These are phyloP conservation scores for Athripsodes cinereus DNA, from an alignment of 2,888 invertebrate genomes.

Conservation along the genomic window DNA sequence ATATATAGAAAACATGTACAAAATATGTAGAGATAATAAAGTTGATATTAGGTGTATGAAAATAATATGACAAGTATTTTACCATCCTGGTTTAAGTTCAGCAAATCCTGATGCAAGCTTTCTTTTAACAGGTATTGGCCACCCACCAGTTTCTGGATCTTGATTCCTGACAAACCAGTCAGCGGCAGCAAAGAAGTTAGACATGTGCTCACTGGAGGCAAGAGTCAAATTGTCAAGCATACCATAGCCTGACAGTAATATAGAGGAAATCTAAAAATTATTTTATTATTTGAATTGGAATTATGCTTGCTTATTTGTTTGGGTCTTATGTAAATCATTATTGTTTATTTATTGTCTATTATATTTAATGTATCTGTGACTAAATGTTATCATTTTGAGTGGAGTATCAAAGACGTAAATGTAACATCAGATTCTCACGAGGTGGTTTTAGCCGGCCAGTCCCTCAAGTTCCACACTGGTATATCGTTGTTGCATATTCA, in stretches of 20 bases:
- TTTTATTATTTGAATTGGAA: not conserved
- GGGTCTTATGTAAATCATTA: too few relatives aligned
- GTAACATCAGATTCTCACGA: too few relatives aligned
- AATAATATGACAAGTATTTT: conserved; percentile 28
- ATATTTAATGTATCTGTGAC: not conserved
- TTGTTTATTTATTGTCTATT: too few relatives aligned
- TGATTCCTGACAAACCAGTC: conserved; percentile 89
- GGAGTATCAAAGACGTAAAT: too few relatives aligned
- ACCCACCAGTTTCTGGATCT: conserved; percentile 80
- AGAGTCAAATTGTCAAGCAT: conserved; percentile 72
- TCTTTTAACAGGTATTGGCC: conserved; percentile 84
- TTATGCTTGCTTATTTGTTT: not conserved
- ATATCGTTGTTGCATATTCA: too few relatives aligned
- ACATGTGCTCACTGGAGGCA: conserved; percentile 78
- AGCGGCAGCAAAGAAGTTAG: conserved; percentile 87
- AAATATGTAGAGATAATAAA: not conserved
- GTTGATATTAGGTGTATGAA: not conserved
- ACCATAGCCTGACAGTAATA: conserved; percentile 67
- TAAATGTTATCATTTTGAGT: too few relatives aligned
- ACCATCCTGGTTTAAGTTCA: conserved; percentile 82
- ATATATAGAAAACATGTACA: not conserved
- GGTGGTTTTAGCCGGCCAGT: too few relatives aligned
- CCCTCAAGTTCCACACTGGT: too few relatives aligned
- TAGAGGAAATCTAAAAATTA: conserved; percentile 48
- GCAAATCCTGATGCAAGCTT: conserved; percentile 68